Base-by-base conservation (phyloP, 2,113 vertebrate genomes). In the Pelusios castaneus region DNA sequence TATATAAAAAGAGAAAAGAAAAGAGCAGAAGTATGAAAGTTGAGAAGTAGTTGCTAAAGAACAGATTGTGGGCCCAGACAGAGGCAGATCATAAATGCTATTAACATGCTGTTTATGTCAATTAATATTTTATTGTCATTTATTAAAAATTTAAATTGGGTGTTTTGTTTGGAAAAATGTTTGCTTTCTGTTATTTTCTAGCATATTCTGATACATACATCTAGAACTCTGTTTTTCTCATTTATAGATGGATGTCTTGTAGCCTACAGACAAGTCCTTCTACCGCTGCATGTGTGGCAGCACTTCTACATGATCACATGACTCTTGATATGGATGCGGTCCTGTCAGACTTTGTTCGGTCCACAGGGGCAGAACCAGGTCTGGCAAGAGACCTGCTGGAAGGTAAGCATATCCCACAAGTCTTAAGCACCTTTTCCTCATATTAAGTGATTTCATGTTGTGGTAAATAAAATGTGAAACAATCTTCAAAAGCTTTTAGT, bases 331-430 rank as follows among this genome's bases (percentile, higher is more conserved):
- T 99, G 99, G 99, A 99, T 87, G 98, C 99, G 97, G 99, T 99
- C 99, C 99, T 99, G 98, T 99, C 99, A 99, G 99, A 99, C 99
- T 99, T 99, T 98, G 99, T 99, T 99, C 99, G 99, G 98, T 99
- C 99, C 98, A 99, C 99, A 1, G 99, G 99, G 99, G 99, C 99
- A 97, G 99, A 99, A 98, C 99, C 99, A 88, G 99, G 99, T 99
- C 99, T 99, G 99, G 99, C 99, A 97, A 99, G 99, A 98, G 99
- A 99, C 98, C 99, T 99, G 98, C 98, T 99, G 90, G 99, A 99
- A 99, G 99, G 99, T 99, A 98, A 98, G 49, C 81, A 41, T 76
- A 54, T 34, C 38, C 22, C 45, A 41, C 22, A 82, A 38, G 8
- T 5, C 8, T 29, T 29, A 3, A 10, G 29, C 25, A 29, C 22